Percentiles rank a stretch among this genome's conserved stretches.
Conservation (phyloP, 2,888 invertebrate genomes). For the Epistrophella euchroma region DNA sequence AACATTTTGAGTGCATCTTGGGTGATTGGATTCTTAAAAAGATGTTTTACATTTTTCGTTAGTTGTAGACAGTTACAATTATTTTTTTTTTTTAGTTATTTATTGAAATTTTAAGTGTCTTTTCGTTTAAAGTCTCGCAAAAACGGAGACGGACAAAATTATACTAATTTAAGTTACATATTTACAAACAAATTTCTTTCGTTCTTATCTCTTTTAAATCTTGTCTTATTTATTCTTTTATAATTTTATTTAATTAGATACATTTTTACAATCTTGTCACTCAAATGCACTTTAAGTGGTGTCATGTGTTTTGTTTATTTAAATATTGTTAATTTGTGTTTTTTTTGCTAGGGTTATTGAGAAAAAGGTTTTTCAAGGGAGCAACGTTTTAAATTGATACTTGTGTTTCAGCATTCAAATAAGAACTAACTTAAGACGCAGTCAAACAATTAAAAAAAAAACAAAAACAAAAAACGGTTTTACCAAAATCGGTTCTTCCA, state of each 20-base stretch:
- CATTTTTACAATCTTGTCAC: slow-evolving; percentile 29
- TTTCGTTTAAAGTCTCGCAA: slow-evolving; percentile 58
- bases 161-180: slow-evolving; percentile 56
- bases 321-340: background rate
- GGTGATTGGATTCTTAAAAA: slow-evolving; percentile 10
- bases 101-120: slow-evolving; percentile 20
- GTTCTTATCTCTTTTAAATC: slow-evolving; percentile 20
- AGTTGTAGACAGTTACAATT: slow-evolving; percentile 43
- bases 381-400: background rate
- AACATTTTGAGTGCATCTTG: slow-evolving; percentile 11
- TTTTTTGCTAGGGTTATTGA: background rate
- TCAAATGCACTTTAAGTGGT: slow-evolving; percentile 36
- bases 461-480: no score
- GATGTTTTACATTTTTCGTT: background rate
- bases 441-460: no score
- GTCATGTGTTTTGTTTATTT: slow-evolving; percentile 5
- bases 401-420: background rate
- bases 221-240: slow-evolving; percentile 14
- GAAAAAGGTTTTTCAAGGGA: background rate
- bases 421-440: background rate
- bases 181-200: slow-evolving; percentile 50
- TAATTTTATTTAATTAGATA: slow-evolving; percentile 11
- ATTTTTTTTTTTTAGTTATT: slow-evolving; percentile 25
- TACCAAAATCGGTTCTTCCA: background rate
- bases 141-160: slow-evolving; percentile 68